Evolutionary conservation across 2,888 invertebrate species (phyloP).

Genomic region (Latrodectus elegans): DNA sequence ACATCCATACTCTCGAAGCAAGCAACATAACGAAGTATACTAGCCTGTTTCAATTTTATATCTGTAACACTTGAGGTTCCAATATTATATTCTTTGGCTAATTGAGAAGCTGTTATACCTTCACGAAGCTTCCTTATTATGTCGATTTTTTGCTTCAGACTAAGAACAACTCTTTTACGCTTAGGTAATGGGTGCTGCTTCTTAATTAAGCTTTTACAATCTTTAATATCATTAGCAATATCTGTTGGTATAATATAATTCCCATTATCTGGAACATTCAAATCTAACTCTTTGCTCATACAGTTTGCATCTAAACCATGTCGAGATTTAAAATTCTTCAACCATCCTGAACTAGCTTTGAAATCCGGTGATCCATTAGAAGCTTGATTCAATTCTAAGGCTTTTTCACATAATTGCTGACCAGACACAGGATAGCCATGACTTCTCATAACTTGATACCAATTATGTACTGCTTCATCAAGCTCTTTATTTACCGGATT

Average conservation of each 20-base stretch:
- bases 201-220: neutral
- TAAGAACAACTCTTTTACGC: constrained; percentile 40
- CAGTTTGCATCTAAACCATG: constrained; percentile 39
- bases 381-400: constrained; percentile 44
- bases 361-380: constrained; percentile 60
- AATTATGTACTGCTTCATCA: constrained; percentile 57
- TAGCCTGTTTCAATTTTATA: constrained; percentile 18
- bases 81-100: constrained; percentile 42
- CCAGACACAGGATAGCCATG: constrained; percentile 55
- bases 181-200: neutral
- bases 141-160: constrained; percentile 32
- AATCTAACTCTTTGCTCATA: neutral
- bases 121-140: constrained; percentile 40
- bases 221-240: neutral
- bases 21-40: constrained; percentile 7
- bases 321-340: constrained; percentile 63
- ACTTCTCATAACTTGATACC: constrained; percentile 41
- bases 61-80: constrained; percentile 33
- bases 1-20: constrained; percentile 16
- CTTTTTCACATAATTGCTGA: constrained; percentile 60
- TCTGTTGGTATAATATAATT: neutral
- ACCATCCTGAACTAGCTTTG: constrained; percentile 69
- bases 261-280: neutral
- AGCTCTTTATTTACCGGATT: constrained; percentile 44
- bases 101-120: constrained; percentile 9